Conservation (phyloP, 2,797 vertebrate species). For the Malurus leucopterus region DNA sequence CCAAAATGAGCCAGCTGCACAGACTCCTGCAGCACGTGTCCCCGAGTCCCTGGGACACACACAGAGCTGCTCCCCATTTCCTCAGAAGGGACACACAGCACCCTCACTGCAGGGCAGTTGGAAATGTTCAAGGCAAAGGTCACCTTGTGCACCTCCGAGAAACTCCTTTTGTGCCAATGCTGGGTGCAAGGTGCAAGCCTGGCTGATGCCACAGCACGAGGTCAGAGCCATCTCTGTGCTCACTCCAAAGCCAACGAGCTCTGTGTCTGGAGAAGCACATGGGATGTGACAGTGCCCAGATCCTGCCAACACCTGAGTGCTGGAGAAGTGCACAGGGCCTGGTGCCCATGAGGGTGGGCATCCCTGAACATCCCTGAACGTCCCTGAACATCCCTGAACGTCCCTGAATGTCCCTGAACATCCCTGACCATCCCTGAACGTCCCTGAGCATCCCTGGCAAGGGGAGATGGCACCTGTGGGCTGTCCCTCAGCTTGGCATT, state of each 20-base stretch:
- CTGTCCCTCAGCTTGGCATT: neutral
- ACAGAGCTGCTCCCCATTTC: neutral
- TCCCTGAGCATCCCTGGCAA: neutral
- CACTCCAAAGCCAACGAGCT: neutral
- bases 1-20: neutral
- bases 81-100: neutral
- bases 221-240: neutral
- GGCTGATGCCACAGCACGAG: fast-evolving
- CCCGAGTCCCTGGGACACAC: neutral
- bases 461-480: neutral
- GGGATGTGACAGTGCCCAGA: fast-evolving
- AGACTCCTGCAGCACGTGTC: neutral
- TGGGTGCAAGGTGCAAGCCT: neutral
- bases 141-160: neutral
- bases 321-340: fast-evolving
- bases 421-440: no score
- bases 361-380: neutral
- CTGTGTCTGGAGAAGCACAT: neutral
- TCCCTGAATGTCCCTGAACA: no score
- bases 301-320: fast-evolving
- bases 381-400: no score
- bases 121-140: neutral
- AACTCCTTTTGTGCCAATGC: fast-evolving
- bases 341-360: neutral
- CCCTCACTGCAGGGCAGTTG: neutral